Evolutionary conservation across 2,113 vertebrate genomes (phyloP).

Genomic region (Hemiprocne comata): DNA sequence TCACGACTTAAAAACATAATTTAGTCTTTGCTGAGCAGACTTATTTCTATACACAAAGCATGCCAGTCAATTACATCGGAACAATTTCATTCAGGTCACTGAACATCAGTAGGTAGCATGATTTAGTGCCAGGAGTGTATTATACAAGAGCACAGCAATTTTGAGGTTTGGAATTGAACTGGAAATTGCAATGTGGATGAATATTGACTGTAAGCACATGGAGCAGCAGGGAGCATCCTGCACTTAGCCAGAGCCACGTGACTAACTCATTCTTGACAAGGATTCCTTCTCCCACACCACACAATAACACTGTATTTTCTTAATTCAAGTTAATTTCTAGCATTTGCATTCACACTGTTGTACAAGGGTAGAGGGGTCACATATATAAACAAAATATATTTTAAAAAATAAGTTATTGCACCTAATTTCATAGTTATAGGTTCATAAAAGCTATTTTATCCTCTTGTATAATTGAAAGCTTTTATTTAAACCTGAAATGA

Average conservation of each 20-base stretch:
- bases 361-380: background rate
- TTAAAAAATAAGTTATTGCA: background rate
- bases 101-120: constrained; percentile 56
- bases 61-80: constrained; percentile 60
- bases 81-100: constrained; percentile 66
- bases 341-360: constrained; percentile 23
- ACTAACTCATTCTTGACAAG: background rate
- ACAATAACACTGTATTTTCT: constrained; percentile 1
- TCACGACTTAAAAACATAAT: constrained; percentile 52
- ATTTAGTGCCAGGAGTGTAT: constrained; percentile 47
- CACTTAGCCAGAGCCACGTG: background rate
- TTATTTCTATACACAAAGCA: constrained; percentile 61
- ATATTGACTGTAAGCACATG: constrained; percentile 27
- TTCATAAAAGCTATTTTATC: constrained; percentile 47
- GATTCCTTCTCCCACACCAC: background rate
- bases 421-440: constrained; percentile 35
- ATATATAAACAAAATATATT: background rate
- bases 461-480: background rate
- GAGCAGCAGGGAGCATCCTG: background rate
- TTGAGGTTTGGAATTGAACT: constrained; percentile 52
- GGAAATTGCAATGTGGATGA: constrained; percentile 20
- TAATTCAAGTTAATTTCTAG: constrained; percentile 51
- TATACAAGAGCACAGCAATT: constrained; percentile 58
- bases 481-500: background rate
- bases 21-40: constrained; percentile 61